Percentiles rank a stretch among this genome's conserved stretches.
These are phyloP conservation scores for Indicator maculatus DNA, from an alignment of 2,113 vertebrate species.

Conservation along the genomic window DNA sequence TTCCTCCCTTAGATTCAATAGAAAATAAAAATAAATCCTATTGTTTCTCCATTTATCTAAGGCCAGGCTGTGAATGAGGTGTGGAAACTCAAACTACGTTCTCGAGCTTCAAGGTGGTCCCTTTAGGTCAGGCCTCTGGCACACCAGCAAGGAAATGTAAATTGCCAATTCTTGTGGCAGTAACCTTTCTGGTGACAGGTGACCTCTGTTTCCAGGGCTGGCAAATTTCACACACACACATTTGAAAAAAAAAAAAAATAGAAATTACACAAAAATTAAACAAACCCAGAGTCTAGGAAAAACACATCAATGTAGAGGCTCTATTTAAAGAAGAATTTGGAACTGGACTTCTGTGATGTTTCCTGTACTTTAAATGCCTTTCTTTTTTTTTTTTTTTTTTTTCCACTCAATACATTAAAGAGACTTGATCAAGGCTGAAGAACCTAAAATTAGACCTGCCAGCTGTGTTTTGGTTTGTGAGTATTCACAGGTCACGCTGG, in stretches of 20 bases:
- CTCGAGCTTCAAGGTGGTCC: not conserved
- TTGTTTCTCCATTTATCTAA: conserved; percentile 44
- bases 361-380: conserved; percentile 67
- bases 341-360: conserved; percentile 45
- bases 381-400: conserved; percentile 61
- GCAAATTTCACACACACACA: conserved; percentile 32
- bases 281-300: conserved; percentile 56
- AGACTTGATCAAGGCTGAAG: conserved; percentile 67
- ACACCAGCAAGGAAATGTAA: conserved; percentile 33
- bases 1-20: conserved; percentile 29
- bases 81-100: conserved; percentile 4
- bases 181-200: not conserved
- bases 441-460: conserved; percentile 73
- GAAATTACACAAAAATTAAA: conserved; percentile 34
- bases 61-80: not conserved
- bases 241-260: not conserved
- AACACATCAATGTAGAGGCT: conserved; percentile 40
- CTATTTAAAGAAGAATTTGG: conserved; percentile 65
- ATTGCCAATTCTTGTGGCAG: not conserved
- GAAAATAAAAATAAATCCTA: conserved; percentile 62
- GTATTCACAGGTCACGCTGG: conserved; percentile 51
- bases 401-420: conserved; percentile 68
- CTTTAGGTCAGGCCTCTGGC: conserved; percentile 26
- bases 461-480: conserved; percentile 71
- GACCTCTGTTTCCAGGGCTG: conserved; percentile 23